Evolutionary conservation across 2,113 vertebrate species (phyloP).

Genomic region (Motacilla alba): DNA sequence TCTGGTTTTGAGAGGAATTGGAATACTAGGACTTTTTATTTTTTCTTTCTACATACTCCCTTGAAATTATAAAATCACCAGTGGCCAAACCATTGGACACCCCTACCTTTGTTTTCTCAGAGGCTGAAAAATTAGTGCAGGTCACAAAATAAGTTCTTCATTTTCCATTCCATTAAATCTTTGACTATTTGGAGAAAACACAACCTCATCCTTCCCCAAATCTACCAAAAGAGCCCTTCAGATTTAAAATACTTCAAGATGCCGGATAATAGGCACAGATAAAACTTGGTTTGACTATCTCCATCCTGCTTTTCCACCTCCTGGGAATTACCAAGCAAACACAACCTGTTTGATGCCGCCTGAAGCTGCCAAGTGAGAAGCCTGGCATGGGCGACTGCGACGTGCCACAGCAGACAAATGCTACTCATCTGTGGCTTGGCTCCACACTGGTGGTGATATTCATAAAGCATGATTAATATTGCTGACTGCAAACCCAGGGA

Average conservation of each 20-base stretch:
- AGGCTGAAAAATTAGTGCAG: background rate
- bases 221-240: background rate
- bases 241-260: background rate
- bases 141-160: background rate
- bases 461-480: background rate
- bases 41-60: background rate
- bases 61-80: background rate
- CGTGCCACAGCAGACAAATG: background rate
- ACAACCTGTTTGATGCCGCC: fast-evolving
- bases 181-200: background rate
- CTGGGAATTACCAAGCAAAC: background rate
- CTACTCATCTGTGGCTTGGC: background rate
- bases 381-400: fast-evolving
- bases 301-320: background rate
- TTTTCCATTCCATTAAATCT: background rate
- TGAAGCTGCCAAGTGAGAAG: background rate
- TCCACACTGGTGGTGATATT: background rate
- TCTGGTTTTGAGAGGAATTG: background rate
- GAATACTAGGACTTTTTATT: background rate
- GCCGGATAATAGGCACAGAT: background rate
- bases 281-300: background rate
- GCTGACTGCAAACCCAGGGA: background rate
- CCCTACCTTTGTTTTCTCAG: background rate
- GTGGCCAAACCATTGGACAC: background rate
- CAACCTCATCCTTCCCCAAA: background rate